Evolutionary conservation across 2,797 vertebrate genomes (phyloP).

Genomic region (Prionace glauca): DNA sequence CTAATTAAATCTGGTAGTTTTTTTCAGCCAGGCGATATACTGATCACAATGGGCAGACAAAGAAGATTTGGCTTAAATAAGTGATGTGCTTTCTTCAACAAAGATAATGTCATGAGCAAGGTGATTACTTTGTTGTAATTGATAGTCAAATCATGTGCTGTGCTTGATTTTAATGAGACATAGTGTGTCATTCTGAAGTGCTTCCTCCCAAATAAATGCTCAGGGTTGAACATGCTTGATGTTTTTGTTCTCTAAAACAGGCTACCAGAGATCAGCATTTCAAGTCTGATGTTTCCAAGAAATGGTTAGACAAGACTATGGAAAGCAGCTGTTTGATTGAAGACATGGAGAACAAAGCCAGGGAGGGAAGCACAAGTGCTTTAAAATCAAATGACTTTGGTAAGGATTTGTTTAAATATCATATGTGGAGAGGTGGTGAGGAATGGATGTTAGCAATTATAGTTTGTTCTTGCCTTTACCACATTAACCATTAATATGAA

Average conservation of each 20-base stretch:
- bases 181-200: neutral
- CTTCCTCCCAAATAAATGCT: constrained; percentile 21
- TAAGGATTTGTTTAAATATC: neutral
- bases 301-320: constrained; percentile 22
- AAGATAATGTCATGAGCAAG: constrained; percentile 21
- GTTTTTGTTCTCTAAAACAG: constrained; percentile 24
- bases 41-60: constrained; percentile 20
- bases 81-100: constrained; percentile 27
- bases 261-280: constrained; percentile 25
- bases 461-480: neutral
- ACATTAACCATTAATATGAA: no score
- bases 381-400: constrained; percentile 25
- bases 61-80: constrained; percentile 31
- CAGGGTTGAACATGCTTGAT: neutral
- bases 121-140: constrained; percentile 32
- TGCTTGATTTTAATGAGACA: constrained; percentile 1
- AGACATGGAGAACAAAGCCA: constrained; percentile 28
- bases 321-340: constrained; percentile 30
- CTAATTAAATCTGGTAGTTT: constrained; percentile 12
- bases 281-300: constrained; percentile 34
- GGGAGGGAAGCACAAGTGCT: neutral
- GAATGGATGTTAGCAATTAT: neutral
- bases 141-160: constrained; percentile 3
- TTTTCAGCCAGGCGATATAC: neutral
- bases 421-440: neutral